phyloP scores from a whole-genome alignment of 1,140 invertebrate genomes.

The Andrena cerasifolii region DNA sequence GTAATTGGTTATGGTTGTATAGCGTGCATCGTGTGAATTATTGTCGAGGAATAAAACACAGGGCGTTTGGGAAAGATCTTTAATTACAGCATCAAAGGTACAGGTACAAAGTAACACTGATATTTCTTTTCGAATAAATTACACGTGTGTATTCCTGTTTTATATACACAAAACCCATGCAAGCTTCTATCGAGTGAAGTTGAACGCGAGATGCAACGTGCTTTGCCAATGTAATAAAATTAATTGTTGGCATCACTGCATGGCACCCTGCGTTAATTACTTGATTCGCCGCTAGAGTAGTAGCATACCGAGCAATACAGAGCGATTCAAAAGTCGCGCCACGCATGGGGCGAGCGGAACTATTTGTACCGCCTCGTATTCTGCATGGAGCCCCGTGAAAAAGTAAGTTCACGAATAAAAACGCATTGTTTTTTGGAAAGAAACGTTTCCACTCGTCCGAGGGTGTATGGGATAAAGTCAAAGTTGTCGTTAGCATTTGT shows the following conservation, averaged over 20 bases:
- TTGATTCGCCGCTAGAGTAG: constrained; percentile 14
- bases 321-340: too few relatives aligned
- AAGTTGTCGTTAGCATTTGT: too few relatives aligned
- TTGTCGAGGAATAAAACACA: not conserved
- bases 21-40: not conserved
- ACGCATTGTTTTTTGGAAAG: too few relatives aligned
- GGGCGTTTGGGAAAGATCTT: not conserved
- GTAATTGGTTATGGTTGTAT: not conserved
- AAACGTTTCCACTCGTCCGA: too few relatives aligned
- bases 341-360: not conserved
- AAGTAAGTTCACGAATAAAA: too few relatives aligned
- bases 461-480: too few relatives aligned
- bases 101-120: not conserved
- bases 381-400: too few relatives aligned
- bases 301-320: not conserved
- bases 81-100: constrained; percentile 6
- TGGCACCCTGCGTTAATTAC: not conserved
- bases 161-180: not conserved
- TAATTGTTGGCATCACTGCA: constrained; percentile 12
- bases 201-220: not conserved
- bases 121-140: not conserved
- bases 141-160: constrained; percentile 13
- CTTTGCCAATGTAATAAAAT: constrained; percentile 15
- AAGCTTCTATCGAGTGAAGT: constrained; percentile 9
- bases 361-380: too few relatives aligned